Conservation (phyloP, 1,140 invertebrate species). For the Lordiphosa stackelbergi region DNA sequence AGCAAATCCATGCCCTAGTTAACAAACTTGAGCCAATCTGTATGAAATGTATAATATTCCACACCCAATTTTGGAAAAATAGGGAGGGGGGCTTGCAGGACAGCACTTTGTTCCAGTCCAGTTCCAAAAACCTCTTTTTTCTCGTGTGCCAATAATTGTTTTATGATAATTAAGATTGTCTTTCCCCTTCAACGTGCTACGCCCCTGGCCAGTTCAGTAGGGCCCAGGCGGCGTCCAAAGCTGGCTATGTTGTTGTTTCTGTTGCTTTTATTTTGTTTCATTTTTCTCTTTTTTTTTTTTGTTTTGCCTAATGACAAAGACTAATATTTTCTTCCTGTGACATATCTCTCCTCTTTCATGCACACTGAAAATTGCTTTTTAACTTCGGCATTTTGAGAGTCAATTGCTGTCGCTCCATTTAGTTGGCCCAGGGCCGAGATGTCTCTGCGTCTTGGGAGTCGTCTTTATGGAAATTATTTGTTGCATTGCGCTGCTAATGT, state of each 20-base stretch:
- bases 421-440: conserved; percentile 11
- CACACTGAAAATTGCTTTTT: conserved; percentile 59
- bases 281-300: conserved; percentile 51
- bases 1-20: too few species aligned
- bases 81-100: too few species aligned
- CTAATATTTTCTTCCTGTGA: conserved; percentile 77
- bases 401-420: conserved; percentile 55
- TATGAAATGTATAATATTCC: too few species aligned
- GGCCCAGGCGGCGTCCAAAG: conserved; percentile 23
- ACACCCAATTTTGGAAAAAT: too few species aligned
- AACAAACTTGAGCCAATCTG: too few species aligned
- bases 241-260: conserved; percentile 7
- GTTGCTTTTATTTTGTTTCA: conserved; percentile 18
- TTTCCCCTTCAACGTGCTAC: background rate
- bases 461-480: conserved; percentile 76
- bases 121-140: too few species aligned
- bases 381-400: conserved; percentile 31
- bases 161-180: background rate
- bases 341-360: conserved; percentile 63
- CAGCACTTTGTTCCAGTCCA: too few species aligned
- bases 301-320: conserved; percentile 76
- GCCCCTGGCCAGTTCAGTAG: conserved; percentile 12
- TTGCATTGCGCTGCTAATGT: conserved; percentile 77
- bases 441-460: conserved; percentile 10
- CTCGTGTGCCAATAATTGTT: too few species aligned